Evolutionary conservation across 2,888 invertebrate genomes (phyloP).

Genomic region (Lasioglossum leucozonium): DNA sequence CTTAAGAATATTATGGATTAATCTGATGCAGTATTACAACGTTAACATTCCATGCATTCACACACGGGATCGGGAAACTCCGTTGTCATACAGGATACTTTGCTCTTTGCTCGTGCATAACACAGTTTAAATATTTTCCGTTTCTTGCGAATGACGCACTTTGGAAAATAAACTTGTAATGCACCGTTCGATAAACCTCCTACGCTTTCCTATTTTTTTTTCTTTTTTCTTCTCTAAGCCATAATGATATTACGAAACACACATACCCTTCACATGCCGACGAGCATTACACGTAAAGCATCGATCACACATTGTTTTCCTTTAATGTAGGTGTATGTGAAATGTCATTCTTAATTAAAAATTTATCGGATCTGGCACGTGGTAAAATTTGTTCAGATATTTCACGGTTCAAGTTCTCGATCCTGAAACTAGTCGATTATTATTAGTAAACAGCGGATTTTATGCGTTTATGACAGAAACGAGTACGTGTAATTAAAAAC

Average conservation of each 20-base stretch:
- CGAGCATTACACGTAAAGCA: conserved; percentile 48
- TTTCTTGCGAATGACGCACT: conserved; percentile 28
- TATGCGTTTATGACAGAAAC: not conserved
- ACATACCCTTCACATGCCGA: conserved; percentile 31
- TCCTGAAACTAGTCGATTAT: not conserved
- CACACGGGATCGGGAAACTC: conserved; percentile 33
- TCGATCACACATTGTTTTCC: conserved; percentile 4
- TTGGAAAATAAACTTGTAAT: conserved; percentile 35
- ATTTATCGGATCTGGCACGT: not conserved
- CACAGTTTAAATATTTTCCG: conserved; percentile 28
- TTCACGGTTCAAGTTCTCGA: not conserved
- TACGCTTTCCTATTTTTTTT: conserved; percentile 15
- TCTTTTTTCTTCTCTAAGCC: conserved; percentile 27
- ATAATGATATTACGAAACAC: conserved; percentile 39
- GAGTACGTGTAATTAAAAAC: too few species aligned
- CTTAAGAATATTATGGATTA: conserved; percentile 43
- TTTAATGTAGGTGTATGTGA: not conserved
- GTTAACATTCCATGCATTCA: conserved; percentile 47
- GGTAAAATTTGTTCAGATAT: not conserved
- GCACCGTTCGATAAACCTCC: conserved; percentile 23
- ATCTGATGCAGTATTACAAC: conserved; percentile 36
- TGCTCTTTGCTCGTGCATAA: not conserved
- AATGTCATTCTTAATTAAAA: conserved; percentile 12
- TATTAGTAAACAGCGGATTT: not conserved
- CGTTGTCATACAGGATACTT: not conserved